Evolutionary conservation across 2,888 invertebrate species (phyloP).

Genomic region (Caenorhabditis sp.): DNA sequence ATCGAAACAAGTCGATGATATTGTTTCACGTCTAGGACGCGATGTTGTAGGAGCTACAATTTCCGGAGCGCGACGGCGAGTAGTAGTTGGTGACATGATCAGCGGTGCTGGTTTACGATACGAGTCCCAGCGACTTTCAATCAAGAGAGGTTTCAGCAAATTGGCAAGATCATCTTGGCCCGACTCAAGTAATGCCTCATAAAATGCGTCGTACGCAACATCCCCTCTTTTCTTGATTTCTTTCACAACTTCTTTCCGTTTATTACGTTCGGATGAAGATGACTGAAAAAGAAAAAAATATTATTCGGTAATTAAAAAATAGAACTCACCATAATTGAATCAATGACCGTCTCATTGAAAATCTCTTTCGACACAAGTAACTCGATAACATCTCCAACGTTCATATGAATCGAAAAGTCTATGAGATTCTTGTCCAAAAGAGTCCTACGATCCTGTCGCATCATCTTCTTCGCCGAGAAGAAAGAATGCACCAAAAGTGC

Average conservation of each 20-base stretch:
- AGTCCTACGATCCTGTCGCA: slow-evolving; percentile 37
- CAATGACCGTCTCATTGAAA: slow-evolving; percentile 32
- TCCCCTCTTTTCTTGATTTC: slow-evolving; percentile 44
- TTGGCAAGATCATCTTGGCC: slow-evolving; percentile 42
- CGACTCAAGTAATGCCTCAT: slow-evolving; percentile 39
- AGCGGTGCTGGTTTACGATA: neutral
- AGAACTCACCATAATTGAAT: slow-evolving; percentile 31
- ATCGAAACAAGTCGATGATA: neutral
- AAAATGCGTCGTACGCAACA: slow-evolving; percentile 47
- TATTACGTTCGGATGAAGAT: slow-evolving; percentile 17
- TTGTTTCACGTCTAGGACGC: neutral
- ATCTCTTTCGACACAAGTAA: slow-evolving; percentile 15
- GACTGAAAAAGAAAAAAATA: slow-evolving; percentile 20
- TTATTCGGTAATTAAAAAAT: no score
- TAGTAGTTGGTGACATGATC: neutral
- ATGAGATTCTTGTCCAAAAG: slow-evolving; percentile 31
- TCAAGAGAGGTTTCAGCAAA: slow-evolving; percentile 31
- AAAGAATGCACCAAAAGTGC: no score
- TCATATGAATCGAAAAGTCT: slow-evolving; percentile 16
- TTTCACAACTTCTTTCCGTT: slow-evolving; percentile 30
- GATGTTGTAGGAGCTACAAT: neutral
- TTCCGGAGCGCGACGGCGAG: neutral
- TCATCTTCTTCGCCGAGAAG: slow-evolving; percentile 16
- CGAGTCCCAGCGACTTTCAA: neutral
- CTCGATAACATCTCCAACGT: slow-evolving; percentile 19